These are phyloP conservation scores for Apistogramma diplotaenia DNA, from an alignment of 2,113 vertebrate species.

Conservation along the genomic window DNA sequence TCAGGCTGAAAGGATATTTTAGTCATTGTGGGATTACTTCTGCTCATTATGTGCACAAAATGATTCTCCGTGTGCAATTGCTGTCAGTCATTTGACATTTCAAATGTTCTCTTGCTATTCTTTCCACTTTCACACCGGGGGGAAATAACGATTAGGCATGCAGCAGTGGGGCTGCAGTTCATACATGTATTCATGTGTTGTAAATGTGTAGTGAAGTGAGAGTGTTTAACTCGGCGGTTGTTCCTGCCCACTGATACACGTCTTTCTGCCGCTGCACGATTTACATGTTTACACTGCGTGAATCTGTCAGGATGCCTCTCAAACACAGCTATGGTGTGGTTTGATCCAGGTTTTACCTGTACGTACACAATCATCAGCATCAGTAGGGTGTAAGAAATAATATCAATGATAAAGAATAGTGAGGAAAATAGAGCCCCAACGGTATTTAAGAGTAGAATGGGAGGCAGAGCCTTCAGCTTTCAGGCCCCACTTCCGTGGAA, in stretches of 20 bases:
- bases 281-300: background rate
- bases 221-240: background rate
- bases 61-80: background rate
- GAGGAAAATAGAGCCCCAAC: background rate
- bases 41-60: conserved; percentile 10
- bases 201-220: background rate
- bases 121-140: background rate
- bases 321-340: background rate
- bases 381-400: background rate
- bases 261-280: background rate
- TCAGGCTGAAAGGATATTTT: background rate
- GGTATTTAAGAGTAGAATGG: no score
- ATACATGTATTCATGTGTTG: conserved; percentile 15
- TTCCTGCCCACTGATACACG: background rate
- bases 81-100: background rate
- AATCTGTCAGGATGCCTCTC: background rate
- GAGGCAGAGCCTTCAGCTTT: no score
- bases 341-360: background rate
- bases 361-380: background rate
- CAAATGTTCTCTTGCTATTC: background rate
- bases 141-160: background rate
- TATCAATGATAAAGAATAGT: background rate
- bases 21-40: background rate
- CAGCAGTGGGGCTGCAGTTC: background rate
- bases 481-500: no score